These are phyloP conservation scores for Netelia melanura DNA, from an alignment of 2,888 invertebrate species.

Conservation along the genomic window DNA sequence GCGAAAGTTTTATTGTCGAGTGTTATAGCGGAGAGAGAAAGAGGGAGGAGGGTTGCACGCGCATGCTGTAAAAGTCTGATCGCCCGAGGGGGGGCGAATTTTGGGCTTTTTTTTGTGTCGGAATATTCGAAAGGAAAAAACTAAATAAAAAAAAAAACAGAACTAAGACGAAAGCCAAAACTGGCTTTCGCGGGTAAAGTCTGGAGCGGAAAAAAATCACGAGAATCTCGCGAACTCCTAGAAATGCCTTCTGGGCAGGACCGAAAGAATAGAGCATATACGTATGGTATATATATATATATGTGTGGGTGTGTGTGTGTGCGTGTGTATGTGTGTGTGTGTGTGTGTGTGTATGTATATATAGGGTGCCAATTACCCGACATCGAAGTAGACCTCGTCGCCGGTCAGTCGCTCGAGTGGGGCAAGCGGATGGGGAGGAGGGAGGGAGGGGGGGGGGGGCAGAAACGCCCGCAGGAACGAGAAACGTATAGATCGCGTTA, in stretches of 20 bases:
- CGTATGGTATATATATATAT: not conserved
- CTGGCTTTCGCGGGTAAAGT: slow-evolving; percentile 74
- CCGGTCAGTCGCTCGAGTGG: not conserved
- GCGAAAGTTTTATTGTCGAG: slow-evolving; percentile 77
- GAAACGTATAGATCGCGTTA: slow-evolving; percentile 57
- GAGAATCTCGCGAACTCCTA: slow-evolving; percentile 77
- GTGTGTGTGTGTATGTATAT: slow-evolving; percentile 15
- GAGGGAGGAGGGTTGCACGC: slow-evolving; percentile 31
- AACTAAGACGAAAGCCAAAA: slow-evolving; percentile 69
- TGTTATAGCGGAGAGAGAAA: slow-evolving; percentile 18
- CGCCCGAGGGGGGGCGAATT: slow-evolving; percentile 59
- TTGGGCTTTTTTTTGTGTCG: slow-evolving; percentile 47
- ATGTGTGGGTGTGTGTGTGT: slow-evolving; percentile 6
- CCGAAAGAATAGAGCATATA: slow-evolving; percentile 74
- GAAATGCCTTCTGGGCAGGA: slow-evolving; percentile 82
- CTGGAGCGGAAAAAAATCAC: slow-evolving; percentile 34
- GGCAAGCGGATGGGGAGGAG: not conserved
- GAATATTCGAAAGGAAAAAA: slow-evolving; percentile 24
- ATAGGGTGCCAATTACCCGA: slow-evolving; percentile 80
- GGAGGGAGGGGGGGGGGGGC: slow-evolving; percentile 23
- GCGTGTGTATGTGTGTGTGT: slow-evolving; percentile 5
- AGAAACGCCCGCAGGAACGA: slow-evolving; percentile 37
- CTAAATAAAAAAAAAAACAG: slow-evolving; percentile 23
- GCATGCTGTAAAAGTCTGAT: slow-evolving; percentile 73
- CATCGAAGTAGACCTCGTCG: slow-evolving; percentile 42